Percentiles rank a stretch among this genome's conserved stretches.
Evolutionary conservation across 2,113 vertebrate genomes (phyloP).

Genomic region (Alaudala cheleensis): DNA sequence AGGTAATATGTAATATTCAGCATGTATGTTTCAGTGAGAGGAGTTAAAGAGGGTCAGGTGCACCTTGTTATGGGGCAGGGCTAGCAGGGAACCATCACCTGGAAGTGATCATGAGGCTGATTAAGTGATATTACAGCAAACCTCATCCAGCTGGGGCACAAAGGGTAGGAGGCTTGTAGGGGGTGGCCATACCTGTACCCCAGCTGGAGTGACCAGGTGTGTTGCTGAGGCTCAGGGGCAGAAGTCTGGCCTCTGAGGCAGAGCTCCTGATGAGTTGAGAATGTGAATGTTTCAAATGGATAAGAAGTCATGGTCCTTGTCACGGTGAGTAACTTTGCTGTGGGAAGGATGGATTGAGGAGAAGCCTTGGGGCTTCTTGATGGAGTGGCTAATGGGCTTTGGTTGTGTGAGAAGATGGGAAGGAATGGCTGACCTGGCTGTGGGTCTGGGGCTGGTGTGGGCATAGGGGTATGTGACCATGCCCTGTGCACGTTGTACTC

Average conservation of each 20-base stretch:
- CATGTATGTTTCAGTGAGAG: not conserved
- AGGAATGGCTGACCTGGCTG: not conserved
- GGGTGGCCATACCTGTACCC: too few species aligned
- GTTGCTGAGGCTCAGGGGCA: not conserved
- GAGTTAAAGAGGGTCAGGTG: not conserved
- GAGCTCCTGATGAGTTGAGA: not conserved
- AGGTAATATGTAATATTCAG: not conserved
- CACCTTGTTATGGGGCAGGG: not conserved
- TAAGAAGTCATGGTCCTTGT: rapidly evolving
- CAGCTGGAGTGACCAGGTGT: too few species aligned
- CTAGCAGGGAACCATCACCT: not conserved
- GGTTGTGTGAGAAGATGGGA: not conserved
- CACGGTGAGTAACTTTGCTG: not conserved
- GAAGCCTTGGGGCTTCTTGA: not conserved
- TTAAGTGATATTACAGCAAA: not conserved
- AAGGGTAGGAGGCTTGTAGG: rapidly evolving
- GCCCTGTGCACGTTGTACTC: not conserved
- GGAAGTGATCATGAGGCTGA: not conserved
- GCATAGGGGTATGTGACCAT: not conserved
- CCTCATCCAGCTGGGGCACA: not conserved
- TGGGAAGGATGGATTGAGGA: not conserved
- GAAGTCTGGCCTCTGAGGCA: not conserved
- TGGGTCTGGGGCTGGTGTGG: not conserved
- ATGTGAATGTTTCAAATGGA: rapidly evolving
- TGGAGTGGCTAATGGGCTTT: not conserved